phyloP scores from a whole-genome alignment of 2,113 vertebrate genomes.

The Pterocles orientalis region DNA sequence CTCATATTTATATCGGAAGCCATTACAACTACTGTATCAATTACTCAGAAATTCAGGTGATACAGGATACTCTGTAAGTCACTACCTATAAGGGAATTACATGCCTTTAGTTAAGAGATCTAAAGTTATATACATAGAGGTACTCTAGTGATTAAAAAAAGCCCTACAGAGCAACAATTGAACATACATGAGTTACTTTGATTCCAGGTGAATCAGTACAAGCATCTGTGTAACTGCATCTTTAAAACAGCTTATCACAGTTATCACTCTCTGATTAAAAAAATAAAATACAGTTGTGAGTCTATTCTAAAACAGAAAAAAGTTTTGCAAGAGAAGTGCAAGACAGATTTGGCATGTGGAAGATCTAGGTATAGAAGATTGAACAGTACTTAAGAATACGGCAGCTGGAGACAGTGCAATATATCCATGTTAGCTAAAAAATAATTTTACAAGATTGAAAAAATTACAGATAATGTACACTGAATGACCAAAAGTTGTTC shows the following conservation, averaged over 20 bases:
- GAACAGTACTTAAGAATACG: neutral
- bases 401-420: neutral
- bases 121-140: rapidly evolving
- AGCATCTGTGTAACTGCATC: neutral
- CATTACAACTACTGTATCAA: neutral
- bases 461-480: neutral
- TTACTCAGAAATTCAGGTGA: neutral
- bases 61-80: neutral
- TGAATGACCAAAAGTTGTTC: neutral
- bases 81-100: neutral
- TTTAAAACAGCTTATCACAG: neutral
- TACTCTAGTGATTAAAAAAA: neutral
- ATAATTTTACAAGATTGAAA: neutral
- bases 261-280: neutral
- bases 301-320: neutral
- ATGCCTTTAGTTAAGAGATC: neutral
- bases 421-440: neutral
- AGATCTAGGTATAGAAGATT: neutral
- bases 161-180: neutral
- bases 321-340: neutral
- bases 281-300: neutral
- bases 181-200: neutral
- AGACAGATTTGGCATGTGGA: neutral
- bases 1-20: neutral
- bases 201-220: neutral